A percentile compares a stretch with the other conserved stretches of the same genome.
Conservation (phyloP, 1,140 invertebrate species). For the Ips nitidus region DNA sequence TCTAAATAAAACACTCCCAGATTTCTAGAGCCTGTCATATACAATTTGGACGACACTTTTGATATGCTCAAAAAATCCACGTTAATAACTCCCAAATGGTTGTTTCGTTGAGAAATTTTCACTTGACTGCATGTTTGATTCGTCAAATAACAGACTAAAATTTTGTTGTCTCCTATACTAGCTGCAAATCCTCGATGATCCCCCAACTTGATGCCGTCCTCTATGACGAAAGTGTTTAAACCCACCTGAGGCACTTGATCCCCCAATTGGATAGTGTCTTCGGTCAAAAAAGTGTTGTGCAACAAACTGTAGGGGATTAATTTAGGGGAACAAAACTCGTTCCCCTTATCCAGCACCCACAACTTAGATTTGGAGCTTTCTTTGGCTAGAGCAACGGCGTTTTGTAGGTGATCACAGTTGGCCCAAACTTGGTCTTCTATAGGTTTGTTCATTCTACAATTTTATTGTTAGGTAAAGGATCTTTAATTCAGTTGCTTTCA, state of each 20-base stretch:
- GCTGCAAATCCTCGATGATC: slow-evolving; percentile 39
- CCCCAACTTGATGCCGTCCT: slow-evolving; percentile 23
- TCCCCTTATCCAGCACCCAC: slow-evolving; percentile 47
- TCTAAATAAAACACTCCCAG: slow-evolving; percentile 14
- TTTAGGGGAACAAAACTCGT: slow-evolving; percentile 40
- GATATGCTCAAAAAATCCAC: slow-evolving; percentile 32
- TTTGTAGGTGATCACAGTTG: slow-evolving; percentile 41
- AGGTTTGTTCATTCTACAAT: slow-evolving; percentile 27
- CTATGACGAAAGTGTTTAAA: slow-evolving; percentile 33
- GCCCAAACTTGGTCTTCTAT: slow-evolving; percentile 41
- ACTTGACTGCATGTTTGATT: slow-evolving; percentile 7
- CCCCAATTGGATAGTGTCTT: slow-evolving; percentile 24
- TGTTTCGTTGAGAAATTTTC: slow-evolving; percentile 1
- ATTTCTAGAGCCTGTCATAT: background rate
- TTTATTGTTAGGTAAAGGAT: background rate
- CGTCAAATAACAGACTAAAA: slow-evolving; percentile 23
- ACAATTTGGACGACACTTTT: slow-evolving; percentile 3
- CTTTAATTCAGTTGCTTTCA: background rate
- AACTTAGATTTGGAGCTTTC: slow-evolving; percentile 39
- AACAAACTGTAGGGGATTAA: slow-evolving; percentile 42
- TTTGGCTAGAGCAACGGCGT: slow-evolving; percentile 41
- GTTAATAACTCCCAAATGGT: slow-evolving; percentile 8
- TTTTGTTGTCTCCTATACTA: slow-evolving; percentile 25
- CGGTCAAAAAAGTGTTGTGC: slow-evolving; percentile 30
- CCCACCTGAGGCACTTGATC: slow-evolving; percentile 11